These are phyloP conservation scores for Nothoprocta pentlandii DNA, from an alignment of 2,113 vertebrate species.

Conservation along the genomic window DNA sequence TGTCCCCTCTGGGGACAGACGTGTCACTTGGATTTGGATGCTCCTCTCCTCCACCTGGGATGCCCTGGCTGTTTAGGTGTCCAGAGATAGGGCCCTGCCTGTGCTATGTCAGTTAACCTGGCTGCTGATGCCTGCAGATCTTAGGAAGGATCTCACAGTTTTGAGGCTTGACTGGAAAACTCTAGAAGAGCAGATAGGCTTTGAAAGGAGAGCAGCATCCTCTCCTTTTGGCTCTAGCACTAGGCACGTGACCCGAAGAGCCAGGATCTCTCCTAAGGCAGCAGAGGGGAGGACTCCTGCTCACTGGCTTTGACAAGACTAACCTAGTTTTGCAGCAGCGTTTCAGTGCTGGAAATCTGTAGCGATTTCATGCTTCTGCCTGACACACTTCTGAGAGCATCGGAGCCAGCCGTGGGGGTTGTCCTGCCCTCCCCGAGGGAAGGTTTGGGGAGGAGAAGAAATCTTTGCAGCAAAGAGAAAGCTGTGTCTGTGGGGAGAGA, in stretches of 20 bases:
- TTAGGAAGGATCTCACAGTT: rapidly evolving
- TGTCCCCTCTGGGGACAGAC: no score
- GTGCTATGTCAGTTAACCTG: not conserved
- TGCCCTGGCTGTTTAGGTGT: no score
- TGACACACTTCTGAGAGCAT: rapidly evolving
- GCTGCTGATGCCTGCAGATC: no score
- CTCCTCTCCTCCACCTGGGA: no score
- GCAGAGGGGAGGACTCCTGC: not conserved
- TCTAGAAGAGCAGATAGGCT: not conserved
- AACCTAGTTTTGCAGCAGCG: rapidly evolving
- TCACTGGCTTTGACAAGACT: rapidly evolving
- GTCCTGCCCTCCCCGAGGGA: not conserved
- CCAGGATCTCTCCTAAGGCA: rapidly evolving
- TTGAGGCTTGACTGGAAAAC: not conserved
- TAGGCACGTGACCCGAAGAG: rapidly evolving
- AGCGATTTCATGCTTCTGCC: not conserved
- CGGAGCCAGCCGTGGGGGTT: not conserved
- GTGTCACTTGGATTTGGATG: no score
- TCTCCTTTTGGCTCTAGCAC: rapidly evolving
- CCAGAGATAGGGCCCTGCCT: not conserved
- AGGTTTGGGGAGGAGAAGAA: not conserved
- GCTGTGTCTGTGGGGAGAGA: not conserved
- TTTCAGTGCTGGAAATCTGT: not conserved
- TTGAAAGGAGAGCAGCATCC: not conserved
- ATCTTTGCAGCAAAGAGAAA: not conserved